Evolutionary conservation across 1,140 invertebrate genomes (phyloP), one percentile per base, ranked within the genome.

Genomic region (Dolichoris vasculosae): DNA sequence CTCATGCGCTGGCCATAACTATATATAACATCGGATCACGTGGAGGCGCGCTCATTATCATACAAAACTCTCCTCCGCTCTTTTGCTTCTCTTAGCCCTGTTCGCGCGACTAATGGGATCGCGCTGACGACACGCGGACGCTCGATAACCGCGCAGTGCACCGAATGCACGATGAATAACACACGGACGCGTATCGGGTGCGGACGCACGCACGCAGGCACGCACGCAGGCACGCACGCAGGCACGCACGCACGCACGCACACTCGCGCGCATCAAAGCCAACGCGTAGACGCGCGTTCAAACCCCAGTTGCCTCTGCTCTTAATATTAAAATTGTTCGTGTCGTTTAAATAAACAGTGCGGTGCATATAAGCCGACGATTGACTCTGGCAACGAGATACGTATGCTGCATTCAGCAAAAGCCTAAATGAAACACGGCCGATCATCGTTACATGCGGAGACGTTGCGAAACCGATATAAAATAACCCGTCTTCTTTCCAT

Each of bases 41-140:
- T 86, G 88, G 87, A n/a, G 78, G n/a, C 89, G 80, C 85, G 86
- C 89, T 92, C 89, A 92, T 92, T 92, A 91, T 88, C 90, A 92
- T 91, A 91, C 90, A 91, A 80, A 38, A 15, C 71, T 35, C 71
- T 3, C 26, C 32, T 64, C 35, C 59, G 43, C 55, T 48, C 20
- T 55, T 30, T 30, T 46, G 20, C 75, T 23, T 2, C n/a, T 32
- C 69, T 26, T 32, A 2, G 4, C 40, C 75, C 43, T 17, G 35
- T 13, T 30, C 35, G 2, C 76, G 88, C 82, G 86, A 88, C 90
- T 91, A 92, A 92, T 92, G 88, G 89, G 90, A 92, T 91, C 90
- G 90, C 89, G 88, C 90, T 46, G 75, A 82, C 80, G 38, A 69
- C 13, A 30, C 80, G 79, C 73, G 90, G 90, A 67, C 77, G 46